Percentiles rank a stretch among this genome's conserved stretches.
Conservation (phyloP, 2,113 vertebrate species). For the Lota lota region DNA sequence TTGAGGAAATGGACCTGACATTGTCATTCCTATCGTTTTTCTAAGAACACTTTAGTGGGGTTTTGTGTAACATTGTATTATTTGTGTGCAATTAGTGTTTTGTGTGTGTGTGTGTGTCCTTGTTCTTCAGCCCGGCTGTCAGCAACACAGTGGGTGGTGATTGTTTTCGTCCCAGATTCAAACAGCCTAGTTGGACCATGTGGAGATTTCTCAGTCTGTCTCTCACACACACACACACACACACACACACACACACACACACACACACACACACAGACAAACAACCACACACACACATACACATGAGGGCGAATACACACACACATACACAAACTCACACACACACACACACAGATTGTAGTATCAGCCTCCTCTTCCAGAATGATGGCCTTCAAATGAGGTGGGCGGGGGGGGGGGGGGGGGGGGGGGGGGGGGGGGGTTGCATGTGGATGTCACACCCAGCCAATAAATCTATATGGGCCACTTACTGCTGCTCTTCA, state of each 20-base stretch:
- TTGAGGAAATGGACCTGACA: too few relatives aligned
- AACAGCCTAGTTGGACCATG: constrained; percentile 6
- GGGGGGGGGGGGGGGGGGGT: too few relatives aligned
- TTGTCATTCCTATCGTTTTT: too few relatives aligned
- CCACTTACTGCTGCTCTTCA: constrained; percentile 44
- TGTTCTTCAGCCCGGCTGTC: not conserved
- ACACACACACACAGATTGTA: constrained; percentile 26
- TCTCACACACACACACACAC: not conserved
- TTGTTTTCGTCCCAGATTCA: not conserved
- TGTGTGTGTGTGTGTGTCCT: constrained; percentile 5
- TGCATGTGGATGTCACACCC: constrained; percentile 52
- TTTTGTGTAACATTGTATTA: too few relatives aligned
- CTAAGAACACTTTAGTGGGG: too few relatives aligned
- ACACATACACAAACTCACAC: not conserved
- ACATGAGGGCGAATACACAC: too few relatives aligned
- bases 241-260: constrained; percentile 8
- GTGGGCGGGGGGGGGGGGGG: too few relatives aligned
- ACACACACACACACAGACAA: not conserved
- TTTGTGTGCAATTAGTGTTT: not conserved
- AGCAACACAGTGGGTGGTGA: not conserved
- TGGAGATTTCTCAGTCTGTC: not conserved
- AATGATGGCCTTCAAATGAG: constrained; percentile 2
- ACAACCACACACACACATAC: not conserved
- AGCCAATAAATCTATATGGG: constrained; percentile 53
- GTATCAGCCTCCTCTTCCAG: constrained; percentile 37